Evolutionary conservation across 2,113 vertebrate species (phyloP).

Genomic region (Sinosuthora webbiana): DNA sequence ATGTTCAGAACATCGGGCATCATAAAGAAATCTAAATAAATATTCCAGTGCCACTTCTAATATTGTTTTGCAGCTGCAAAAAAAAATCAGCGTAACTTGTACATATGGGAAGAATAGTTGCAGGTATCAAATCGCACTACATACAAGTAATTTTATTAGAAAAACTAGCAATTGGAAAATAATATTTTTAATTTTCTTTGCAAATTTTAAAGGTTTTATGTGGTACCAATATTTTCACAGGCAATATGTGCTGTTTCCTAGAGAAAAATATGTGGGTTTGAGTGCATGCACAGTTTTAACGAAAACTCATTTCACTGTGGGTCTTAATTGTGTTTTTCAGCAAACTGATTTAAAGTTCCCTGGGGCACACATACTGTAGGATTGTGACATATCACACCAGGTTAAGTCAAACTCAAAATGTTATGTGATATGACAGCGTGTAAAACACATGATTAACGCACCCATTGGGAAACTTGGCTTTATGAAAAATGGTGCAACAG

Average conservation of each 20-base stretch:
- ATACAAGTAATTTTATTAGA: not conserved
- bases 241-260: not conserved
- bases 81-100: not conserved
- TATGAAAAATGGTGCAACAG: conserved; percentile 30
- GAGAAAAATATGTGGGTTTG: not conserved
- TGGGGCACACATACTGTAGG: conserved; percentile 56
- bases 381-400: conserved; percentile 73
- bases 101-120: not conserved
- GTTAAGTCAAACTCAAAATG: conserved; percentile 70
- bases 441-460: conserved; percentile 69
- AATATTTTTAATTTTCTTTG: not conserved
- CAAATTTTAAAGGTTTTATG: not conserved
- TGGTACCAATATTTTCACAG: conserved; percentile 1
- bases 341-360: conserved; percentile 71
- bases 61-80: not conserved
- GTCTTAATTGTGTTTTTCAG: conserved; percentile 70
- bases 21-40: not conserved
- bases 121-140: not conserved
- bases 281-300: not conserved
- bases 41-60: not conserved
- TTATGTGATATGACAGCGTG: conserved; percentile 72
- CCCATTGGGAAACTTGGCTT: conserved; percentile 53
- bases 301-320: conserved; percentile 32
- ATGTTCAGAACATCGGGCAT: not conserved
- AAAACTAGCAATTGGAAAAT: not conserved